phyloP scores from a whole-genome alignment of 2,888 invertebrate genomes.

The Drosophila histrio region DNA sequence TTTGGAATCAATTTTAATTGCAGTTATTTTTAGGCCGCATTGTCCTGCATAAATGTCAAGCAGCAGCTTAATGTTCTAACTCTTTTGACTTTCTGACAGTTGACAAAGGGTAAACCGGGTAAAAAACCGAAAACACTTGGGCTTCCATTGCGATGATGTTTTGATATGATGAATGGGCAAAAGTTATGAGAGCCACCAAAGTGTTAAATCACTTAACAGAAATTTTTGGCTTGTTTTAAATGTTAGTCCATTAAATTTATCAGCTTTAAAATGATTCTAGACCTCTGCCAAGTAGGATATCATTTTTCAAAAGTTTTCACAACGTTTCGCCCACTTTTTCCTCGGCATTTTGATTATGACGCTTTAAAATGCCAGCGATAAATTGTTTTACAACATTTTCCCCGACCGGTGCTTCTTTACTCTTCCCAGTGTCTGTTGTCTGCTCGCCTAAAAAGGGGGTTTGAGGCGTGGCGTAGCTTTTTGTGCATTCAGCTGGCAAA shows the following conservation, averaged over 20 bases:
- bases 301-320: slow-evolving; percentile 12
- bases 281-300: slow-evolving; percentile 5
- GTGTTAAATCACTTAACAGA: slow-evolving; percentile 18
- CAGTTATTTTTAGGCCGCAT: slow-evolving; percentile 21
- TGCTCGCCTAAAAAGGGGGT: neutral
- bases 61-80: neutral
- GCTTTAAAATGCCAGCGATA: slow-evolving; percentile 9
- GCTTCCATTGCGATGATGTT: neutral
- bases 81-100: slow-evolving; percentile 18
- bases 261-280: neutral
- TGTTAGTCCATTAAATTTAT: slow-evolving; percentile 6
- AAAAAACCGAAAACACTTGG: slow-evolving; percentile 4
- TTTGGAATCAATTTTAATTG: slow-evolving; percentile 24
- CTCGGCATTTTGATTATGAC: neutral
- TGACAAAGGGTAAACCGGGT: slow-evolving; percentile 14
- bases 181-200: slow-evolving; percentile 5
- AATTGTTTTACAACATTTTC: slow-evolving; percentile 21
- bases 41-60: slow-evolving; percentile 9
- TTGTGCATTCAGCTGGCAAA: slow-evolving; percentile 38
- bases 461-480: neutral
- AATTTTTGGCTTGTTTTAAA: slow-evolving; percentile 3
- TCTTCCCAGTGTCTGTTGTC: neutral
- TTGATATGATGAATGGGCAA: slow-evolving; percentile 12
- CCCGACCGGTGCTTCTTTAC: neutral
- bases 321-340: neutral